Conservation (phyloP, 1,140 invertebrate species). For the Hirudo medicinalis region DNA sequence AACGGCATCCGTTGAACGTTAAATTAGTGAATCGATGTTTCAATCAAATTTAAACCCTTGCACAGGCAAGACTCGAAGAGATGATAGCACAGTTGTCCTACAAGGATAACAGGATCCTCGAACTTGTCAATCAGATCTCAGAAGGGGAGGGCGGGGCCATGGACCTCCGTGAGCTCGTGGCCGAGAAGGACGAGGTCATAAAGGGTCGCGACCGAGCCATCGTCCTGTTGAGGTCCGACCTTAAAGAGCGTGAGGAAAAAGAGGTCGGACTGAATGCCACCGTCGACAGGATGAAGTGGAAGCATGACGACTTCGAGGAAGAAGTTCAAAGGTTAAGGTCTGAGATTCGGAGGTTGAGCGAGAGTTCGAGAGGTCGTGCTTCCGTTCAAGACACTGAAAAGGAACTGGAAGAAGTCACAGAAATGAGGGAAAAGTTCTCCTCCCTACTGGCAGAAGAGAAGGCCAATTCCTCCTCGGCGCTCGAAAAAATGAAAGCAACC, state of each 20-base stretch:
- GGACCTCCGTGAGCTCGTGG: slow-evolving; percentile 55
- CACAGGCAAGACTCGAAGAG: slow-evolving; percentile 33
- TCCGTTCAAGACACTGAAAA: slow-evolving; percentile 26
- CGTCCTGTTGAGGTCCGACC: neutral
- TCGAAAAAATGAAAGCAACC: neutral
- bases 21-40: too few species aligned
- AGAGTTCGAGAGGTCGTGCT: neutral
- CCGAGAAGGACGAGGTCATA: slow-evolving; percentile 72
- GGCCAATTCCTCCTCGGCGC: neutral
- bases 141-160: slow-evolving; percentile 43
- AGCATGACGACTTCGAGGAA: slow-evolving; percentile 56
- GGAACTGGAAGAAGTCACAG: slow-evolving; percentile 51
- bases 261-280: neutral
- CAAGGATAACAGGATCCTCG: slow-evolving; percentile 45
- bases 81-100: slow-evolving; percentile 46
- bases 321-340: slow-evolving; percentile 44
- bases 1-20: too few species aligned
- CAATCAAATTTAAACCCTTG: too few species aligned
- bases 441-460: neutral
- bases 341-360: neutral
- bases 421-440: neutral
- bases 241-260: neutral
- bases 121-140: slow-evolving; percentile 44
- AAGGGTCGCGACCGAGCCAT: slow-evolving; percentile 56
- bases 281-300: neutral